A percentile compares a stretch with the other conserved stretches of the same genome.
phyloP scores from a whole-genome alignment of 2,113 vertebrate genomes.

The Thalassoma bifasciatum region DNA sequence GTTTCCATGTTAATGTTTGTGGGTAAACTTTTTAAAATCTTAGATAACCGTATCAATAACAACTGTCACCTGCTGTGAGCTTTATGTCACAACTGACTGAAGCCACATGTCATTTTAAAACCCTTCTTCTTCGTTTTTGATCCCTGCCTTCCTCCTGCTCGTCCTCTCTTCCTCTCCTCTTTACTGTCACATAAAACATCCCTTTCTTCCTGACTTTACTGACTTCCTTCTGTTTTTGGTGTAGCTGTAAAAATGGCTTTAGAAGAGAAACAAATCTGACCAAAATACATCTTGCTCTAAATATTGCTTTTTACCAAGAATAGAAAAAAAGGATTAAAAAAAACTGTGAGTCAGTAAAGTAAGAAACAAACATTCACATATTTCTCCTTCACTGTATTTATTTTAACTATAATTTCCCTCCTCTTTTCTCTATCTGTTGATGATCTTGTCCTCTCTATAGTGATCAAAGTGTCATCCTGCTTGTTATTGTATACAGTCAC shows the following conservation, averaged over 20 bases:
- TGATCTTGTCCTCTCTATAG: background rate
- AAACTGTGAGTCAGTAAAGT: no score
- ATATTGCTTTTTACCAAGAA: background rate
- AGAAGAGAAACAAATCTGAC: background rate
- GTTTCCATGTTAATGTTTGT: background rate
- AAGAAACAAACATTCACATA: no score
- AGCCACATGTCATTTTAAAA: constrained; percentile 36
- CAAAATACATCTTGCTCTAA: background rate
- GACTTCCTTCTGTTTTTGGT: background rate
- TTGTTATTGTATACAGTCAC: constrained; percentile 23
- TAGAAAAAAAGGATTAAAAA: no score
- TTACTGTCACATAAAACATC: constrained; percentile 36
- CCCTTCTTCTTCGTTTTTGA: constrained; percentile 18
- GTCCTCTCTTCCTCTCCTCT: constrained; percentile 9
- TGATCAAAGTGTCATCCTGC: constrained; percentile 20
- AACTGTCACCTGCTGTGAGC: constrained; percentile 1
- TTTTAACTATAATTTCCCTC: no score
- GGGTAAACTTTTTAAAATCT: background rate
- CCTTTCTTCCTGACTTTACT: background rate
- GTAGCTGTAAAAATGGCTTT: background rate
- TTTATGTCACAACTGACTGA: constrained; percentile 16
- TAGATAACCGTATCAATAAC: background rate
- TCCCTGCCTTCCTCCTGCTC: constrained; percentile 4
- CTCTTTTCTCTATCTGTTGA: background rate
- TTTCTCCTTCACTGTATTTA: no score